Evolutionary conservation across 2,888 invertebrate genomes (phyloP).

Genomic region (Erebia epiphron): DNA sequence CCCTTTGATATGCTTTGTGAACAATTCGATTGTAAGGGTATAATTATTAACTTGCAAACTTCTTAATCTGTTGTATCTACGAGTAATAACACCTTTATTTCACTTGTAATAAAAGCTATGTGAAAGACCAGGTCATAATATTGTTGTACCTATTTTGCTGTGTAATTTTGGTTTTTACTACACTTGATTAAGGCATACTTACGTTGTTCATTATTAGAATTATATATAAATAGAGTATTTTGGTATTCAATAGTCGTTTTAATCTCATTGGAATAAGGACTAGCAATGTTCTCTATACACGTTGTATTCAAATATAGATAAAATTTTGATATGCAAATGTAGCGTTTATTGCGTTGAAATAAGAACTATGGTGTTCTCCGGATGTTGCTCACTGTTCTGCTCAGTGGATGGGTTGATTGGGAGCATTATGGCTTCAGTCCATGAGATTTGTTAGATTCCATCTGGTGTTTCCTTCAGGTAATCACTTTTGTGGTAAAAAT

Average conservation of each 20-base stretch:
- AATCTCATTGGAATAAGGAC: neutral
- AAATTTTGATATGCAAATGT: neutral
- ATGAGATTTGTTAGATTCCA: slow-evolving; percentile 44
- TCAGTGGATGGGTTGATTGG: slow-evolving; percentile 47
- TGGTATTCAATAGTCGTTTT: slow-evolving; percentile 16
- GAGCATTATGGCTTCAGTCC: slow-evolving; percentile 51
- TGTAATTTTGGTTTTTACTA: slow-evolving; percentile 14
- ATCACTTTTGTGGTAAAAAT: slow-evolving; percentile 22
- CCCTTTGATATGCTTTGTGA: slow-evolving; percentile 31
- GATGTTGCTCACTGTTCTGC: slow-evolving; percentile 35
- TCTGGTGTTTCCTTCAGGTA: slow-evolving; percentile 35
- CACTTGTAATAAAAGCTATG: slow-evolving; percentile 18
- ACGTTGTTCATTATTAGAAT: too few relatives aligned
- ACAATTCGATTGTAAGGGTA: slow-evolving; percentile 25
- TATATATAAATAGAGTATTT: neutral
- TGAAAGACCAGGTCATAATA: slow-evolving; percentile 16
- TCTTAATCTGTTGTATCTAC: neutral
- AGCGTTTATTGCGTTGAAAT: neutral
- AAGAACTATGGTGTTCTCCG: slow-evolving; percentile 15
- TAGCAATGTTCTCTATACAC: neutral
- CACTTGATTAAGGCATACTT: neutral
- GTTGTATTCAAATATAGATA: neutral
- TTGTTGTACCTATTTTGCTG: neutral
- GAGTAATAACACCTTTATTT: slow-evolving; percentile 13
- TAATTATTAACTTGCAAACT: slow-evolving; percentile 17